Evolutionary conservation across 2,797 vertebrate species (phyloP).

Genomic region (Pogonophryne albipinna): DNA sequence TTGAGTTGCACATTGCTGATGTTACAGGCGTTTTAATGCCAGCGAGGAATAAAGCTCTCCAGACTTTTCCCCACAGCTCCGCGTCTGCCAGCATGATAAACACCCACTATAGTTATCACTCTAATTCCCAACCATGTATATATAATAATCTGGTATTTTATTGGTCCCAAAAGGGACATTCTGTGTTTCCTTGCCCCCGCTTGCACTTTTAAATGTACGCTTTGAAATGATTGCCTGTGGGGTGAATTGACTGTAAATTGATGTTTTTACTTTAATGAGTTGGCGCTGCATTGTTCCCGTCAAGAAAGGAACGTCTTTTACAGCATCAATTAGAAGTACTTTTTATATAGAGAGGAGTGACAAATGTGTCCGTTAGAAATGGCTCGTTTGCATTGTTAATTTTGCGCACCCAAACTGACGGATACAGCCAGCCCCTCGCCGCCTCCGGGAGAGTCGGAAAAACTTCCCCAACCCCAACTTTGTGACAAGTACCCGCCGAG

Average conservation of each 20-base stretch:
- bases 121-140: conserved; percentile 58
- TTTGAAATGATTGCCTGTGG: conserved; percentile 58
- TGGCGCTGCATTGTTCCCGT: conserved; percentile 33
- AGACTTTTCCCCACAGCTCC: conserved; percentile 28
- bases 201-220: conserved; percentile 45
- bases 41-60: conserved; percentile 30
- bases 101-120: conserved; percentile 45
- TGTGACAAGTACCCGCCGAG: conserved; percentile 63
- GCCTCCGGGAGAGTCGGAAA: conserved; percentile 54
- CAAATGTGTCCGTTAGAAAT: conserved; percentile 44
- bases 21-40: conserved; percentile 67
- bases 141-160: conserved; percentile 65
- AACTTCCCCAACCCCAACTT: conserved; percentile 35
- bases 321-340: conserved; percentile 33
- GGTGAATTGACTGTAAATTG: conserved; percentile 65
- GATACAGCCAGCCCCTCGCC: conserved; percentile 43
- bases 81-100: conserved; percentile 61
- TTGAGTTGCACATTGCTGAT: conserved; percentile 64
- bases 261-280: conserved; percentile 60
- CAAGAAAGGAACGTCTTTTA: conserved; percentile 35
- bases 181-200: conserved; percentile 33
- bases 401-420: conserved; percentile 45
- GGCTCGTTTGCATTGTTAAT: conserved; percentile 62
- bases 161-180: conserved; percentile 48
- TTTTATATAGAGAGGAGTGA: conserved; percentile 30